Evolutionary conservation across 2,888 invertebrate genomes (phyloP).

Genomic region (Phortica magna): DNA sequence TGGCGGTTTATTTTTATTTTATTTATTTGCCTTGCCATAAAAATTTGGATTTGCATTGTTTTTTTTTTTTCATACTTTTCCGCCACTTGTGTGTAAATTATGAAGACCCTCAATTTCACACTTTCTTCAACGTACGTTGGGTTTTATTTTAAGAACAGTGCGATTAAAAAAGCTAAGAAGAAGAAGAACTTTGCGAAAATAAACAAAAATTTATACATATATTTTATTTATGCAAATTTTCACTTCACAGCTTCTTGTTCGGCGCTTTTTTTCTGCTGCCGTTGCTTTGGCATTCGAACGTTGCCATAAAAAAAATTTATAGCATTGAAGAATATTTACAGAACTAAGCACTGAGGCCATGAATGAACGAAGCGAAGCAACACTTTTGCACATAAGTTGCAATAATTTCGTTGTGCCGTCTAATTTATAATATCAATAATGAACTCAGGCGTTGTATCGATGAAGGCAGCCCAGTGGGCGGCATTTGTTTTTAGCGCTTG

Average conservation of each 20-base stretch:
- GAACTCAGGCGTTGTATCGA: neutral
- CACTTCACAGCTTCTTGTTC: neutral
- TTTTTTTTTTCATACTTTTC: conserved; percentile 17
- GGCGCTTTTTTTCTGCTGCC: neutral
- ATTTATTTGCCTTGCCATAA: conserved; percentile 12
- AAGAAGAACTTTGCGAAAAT: neutral
- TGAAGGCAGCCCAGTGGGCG: neutral
- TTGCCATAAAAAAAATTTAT: conserved; percentile 28
- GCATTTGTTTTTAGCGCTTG: too few species aligned
- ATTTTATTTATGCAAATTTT: conserved; percentile 19
- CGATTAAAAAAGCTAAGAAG: neutral
- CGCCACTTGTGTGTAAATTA: conserved; percentile 7
- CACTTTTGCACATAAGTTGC: conserved; percentile 8
- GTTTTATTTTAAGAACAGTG: conserved; percentile 13
- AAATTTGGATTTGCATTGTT: conserved; percentile 1
- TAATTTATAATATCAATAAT: neutral
- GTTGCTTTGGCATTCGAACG: neutral
- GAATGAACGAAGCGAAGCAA: neutral
- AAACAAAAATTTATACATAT: neutral
- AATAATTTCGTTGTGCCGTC: neutral
- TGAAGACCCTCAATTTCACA: conserved; percentile 18
- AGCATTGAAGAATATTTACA: conserved; percentile 26
- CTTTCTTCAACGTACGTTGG: conserved; percentile 1
- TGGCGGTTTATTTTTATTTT: neutral
- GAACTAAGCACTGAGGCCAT: neutral